Evolutionary conservation across 2,888 invertebrate species (phyloP).

Genomic region (Pterostichus niger): DNA sequence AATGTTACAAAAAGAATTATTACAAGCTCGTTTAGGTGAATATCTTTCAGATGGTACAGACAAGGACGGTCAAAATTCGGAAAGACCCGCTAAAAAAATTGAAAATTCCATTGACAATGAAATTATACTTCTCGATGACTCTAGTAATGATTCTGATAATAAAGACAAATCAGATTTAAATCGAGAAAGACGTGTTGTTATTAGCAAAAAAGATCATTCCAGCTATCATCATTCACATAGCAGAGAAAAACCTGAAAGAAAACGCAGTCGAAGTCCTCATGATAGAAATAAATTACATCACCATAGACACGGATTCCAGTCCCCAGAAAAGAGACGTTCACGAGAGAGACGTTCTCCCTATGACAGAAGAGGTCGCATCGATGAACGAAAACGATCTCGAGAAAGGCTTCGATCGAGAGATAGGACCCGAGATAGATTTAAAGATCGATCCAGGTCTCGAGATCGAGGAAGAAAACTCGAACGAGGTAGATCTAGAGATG

Average conservation of each 20-base stretch:
- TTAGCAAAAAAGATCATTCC: conserved; percentile 72
- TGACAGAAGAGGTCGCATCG: conserved; percentile 74
- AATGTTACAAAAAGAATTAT: conserved; percentile 91
- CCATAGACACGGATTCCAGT: conserved; percentile 61
- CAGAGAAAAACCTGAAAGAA: conserved; percentile 29
- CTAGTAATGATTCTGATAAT: conserved; percentile 80
- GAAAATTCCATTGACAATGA: conserved; percentile 77
- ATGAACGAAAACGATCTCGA: conserved; percentile 74
- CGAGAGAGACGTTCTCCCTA: conserved; percentile 68
- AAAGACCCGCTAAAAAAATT: conserved; percentile 46
- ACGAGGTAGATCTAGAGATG: conserved; percentile 69
- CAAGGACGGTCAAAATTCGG: conserved; percentile 76
- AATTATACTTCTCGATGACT: conserved; percentile 83
- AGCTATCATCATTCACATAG: conserved; percentile 25
- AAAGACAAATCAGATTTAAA: conserved; percentile 76
- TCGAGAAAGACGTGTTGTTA: conserved; percentile 75
- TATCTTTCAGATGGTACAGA: conserved; percentile 85
- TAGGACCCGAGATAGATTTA: conserved; percentile 69
- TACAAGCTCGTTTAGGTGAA: conserved; percentile 89
- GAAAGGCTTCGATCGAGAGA: conserved; percentile 75
- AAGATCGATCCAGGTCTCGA: conserved; percentile 61
- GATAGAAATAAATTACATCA: conserved; percentile 69
- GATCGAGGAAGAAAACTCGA: conserved; percentile 25
- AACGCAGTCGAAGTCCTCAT: conserved; percentile 71
- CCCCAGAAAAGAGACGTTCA: conserved; percentile 74